Percentiles rank a stretch among this genome's conserved stretches.
phyloP scores from a whole-genome alignment of 92 coral and sea anemone genomes.

The Hydrozoanthus gracilis region DNA sequence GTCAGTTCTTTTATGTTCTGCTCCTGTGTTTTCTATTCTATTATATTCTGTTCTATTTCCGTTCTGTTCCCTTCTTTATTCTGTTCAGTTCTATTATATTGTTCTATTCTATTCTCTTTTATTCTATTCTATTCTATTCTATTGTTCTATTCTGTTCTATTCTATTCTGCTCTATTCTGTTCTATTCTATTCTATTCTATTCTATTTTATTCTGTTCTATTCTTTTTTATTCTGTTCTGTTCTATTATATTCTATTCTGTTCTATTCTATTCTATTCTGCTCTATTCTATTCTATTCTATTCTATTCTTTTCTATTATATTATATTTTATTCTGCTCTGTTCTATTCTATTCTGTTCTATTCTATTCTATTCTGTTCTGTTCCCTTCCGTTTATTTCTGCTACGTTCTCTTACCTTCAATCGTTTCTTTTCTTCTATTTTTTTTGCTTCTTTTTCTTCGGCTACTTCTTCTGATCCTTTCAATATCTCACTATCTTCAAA shows the following conservation, averaged over 20 bases:
- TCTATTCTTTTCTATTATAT: neutral
- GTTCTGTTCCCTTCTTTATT: neutral
- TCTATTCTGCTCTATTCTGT: neutral
- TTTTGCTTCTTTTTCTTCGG: too few relatives aligned
- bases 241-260: neutral
- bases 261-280: neutral
- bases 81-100: neutral
- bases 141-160: neutral
- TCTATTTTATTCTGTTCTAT: neutral
- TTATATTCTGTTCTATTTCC: neutral
- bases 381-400: neutral
- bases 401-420: too few relatives aligned
- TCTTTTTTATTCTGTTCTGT: neutral
- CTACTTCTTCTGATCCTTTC: too few relatives aligned
- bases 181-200: neutral
- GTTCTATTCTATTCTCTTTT: neutral
- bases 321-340: neutral
- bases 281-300: slow-evolving; percentile 4
- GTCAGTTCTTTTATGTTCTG: too few relatives aligned
- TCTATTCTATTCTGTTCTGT: neutral
- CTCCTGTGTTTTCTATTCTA: neutral
- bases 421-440: too few relatives aligned
- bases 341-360: neutral
- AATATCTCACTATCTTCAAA: too few relatives aligned
- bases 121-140: neutral